Percentiles rank a stretch among this genome's conserved stretches.
phyloP scores from a whole-genome alignment of 2,113 vertebrate genomes.

The Carassius gibelio region DNA sequence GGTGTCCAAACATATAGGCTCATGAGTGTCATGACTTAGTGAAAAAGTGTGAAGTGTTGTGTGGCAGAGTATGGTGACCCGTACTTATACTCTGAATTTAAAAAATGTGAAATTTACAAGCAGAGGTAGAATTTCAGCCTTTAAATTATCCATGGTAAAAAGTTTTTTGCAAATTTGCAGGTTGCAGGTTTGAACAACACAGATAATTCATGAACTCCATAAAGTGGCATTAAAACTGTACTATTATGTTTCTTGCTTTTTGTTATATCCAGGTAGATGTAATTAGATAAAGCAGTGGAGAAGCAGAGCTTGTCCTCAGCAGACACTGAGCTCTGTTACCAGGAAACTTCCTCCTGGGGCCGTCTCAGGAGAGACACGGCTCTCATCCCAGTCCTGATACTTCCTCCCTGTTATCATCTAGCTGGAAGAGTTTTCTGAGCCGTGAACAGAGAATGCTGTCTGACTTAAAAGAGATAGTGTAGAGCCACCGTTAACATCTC shows the following conservation, averaged over 20 bases:
- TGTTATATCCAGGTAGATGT: background rate
- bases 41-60: too few relatives aligned
- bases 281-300: background rate
- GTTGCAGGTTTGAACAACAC: background rate
- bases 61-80: too few relatives aligned
- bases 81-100: too few relatives aligned
- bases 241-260: background rate
- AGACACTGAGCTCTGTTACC: conserved; percentile 19
- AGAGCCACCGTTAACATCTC: background rate
- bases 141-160: background rate
- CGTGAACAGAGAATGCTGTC: background rate
- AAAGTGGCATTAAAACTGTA: background rate
- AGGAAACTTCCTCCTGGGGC: conserved; percentile 1
- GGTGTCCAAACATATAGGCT: background rate
- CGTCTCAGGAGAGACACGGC: background rate
- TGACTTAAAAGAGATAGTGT: background rate
- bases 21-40: background rate
- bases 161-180: background rate
- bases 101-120: background rate
- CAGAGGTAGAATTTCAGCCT: background rate
- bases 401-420: background rate
- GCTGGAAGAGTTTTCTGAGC: background rate
- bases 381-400: background rate
- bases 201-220: background rate
- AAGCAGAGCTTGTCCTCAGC: background rate